A percentile compares a stretch with the other conserved stretches of the same genome.
phyloP scores from a whole-genome alignment of 2,888 invertebrate genomes.

The Amiota minor region DNA sequence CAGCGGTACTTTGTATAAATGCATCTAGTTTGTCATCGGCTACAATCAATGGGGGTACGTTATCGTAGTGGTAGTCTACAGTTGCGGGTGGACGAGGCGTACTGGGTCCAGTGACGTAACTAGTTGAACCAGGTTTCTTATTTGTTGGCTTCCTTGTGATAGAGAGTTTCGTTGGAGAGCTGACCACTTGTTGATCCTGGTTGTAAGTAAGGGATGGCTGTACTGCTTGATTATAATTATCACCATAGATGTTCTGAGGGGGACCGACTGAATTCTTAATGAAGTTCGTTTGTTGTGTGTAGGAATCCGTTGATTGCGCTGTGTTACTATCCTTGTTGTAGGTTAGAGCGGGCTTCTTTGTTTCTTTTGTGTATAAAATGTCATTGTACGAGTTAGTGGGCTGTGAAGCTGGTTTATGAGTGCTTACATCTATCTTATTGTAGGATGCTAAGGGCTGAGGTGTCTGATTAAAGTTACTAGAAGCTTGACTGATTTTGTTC shows the following conservation, averaged over 20 bases:
- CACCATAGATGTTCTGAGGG: slow-evolving; percentile 27
- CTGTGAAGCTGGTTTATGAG: slow-evolving; percentile 43
- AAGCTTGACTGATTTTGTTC: slow-evolving; percentile 33
- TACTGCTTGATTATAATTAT: slow-evolving; percentile 35
- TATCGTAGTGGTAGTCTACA: slow-evolving; percentile 60
- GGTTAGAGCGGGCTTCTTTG: slow-evolving; percentile 36
- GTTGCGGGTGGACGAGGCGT: slow-evolving; percentile 75
- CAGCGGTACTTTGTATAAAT: slow-evolving; percentile 65
- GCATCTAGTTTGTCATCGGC: slow-evolving; percentile 69
- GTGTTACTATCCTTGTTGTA: slow-evolving; percentile 43
- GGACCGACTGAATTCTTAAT: slow-evolving; percentile 27
- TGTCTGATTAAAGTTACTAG: slow-evolving; percentile 42
- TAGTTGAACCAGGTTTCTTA: slow-evolving; percentile 73
- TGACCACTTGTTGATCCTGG: slow-evolving; percentile 46
- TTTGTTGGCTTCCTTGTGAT: slow-evolving; percentile 47
- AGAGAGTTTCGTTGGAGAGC: slow-evolving; percentile 56
- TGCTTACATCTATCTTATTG: slow-evolving; percentile 31
- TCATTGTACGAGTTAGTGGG: slow-evolving; percentile 35
- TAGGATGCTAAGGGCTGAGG: slow-evolving; percentile 12
- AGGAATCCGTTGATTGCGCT: slow-evolving; percentile 19
- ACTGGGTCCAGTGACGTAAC: slow-evolving; percentile 75
- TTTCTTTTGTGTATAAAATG: slow-evolving; percentile 34
- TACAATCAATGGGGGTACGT: slow-evolving; percentile 60
- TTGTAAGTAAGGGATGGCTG: slow-evolving; percentile 46
- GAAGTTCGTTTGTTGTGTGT: slow-evolving; percentile 27